Conservation (phyloP, 2,113 vertebrate genomes). For the Saimiri boliviensis region DNA sequence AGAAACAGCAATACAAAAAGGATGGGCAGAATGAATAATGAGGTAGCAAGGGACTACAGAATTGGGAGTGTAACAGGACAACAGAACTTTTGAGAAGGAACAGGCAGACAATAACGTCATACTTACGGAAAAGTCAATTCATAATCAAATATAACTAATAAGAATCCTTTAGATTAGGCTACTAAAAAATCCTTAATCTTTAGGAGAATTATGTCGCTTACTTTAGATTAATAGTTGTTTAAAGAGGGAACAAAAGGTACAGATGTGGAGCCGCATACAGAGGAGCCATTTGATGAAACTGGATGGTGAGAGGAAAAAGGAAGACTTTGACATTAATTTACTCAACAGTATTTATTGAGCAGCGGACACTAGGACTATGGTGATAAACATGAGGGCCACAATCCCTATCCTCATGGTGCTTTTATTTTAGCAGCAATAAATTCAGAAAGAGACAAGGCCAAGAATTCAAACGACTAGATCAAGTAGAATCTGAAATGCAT, state of each 20-base stretch:
- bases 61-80: background rate
- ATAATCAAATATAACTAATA: background rate
- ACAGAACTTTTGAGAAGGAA: conserved; percentile 39
- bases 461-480: background rate
- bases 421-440: conserved; percentile 49
- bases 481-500: conserved; percentile 20
- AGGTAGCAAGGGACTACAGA: background rate
- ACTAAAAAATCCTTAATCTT: conserved; percentile 39
- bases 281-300: conserved; percentile 27
- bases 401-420: background rate
- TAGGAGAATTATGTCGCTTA: conserved; percentile 39
- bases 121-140: conserved; percentile 42
- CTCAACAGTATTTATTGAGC: background rate
- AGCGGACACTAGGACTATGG: background rate
- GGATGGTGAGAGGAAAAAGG: background rate
- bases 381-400: background rate
- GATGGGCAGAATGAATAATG: background rate
- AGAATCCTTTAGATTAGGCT: background rate
- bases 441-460: background rate
- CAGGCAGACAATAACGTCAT: conserved; percentile 18
- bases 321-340: background rate
- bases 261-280: background rate
- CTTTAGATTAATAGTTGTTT: conserved; percentile 5
- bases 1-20: conserved; percentile 38
- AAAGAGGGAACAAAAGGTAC: conserved; percentile 30